Conservation (phyloP, 2,888 invertebrate species). For the Piscicola geometra region DNA sequence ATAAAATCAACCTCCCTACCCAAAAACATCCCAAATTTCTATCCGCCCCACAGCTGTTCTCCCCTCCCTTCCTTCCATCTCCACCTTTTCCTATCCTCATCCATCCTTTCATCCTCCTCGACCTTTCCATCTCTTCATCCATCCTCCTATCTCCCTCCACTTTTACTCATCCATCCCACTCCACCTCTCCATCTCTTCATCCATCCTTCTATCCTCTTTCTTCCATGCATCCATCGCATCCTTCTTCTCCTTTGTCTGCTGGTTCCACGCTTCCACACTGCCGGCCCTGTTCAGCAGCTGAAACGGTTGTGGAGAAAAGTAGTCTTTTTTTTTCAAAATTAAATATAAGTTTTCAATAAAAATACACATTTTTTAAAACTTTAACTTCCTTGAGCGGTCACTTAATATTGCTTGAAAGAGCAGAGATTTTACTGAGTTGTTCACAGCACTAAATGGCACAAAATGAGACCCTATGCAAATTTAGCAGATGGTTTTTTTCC, state of each 20-base stretch:
- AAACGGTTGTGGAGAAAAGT: too few relatives aligned
- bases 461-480: too few relatives aligned
- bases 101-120: background rate
- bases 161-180: background rate
- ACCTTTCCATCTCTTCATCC: background rate
- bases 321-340: too few relatives aligned
- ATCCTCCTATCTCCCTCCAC: background rate
- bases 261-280: background rate
- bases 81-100: background rate
- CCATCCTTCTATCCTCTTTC: background rate
- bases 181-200: background rate
- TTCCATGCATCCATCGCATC: background rate
- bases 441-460: too few relatives aligned
- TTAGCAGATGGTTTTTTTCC: too few relatives aligned
- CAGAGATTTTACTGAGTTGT: too few relatives aligned
- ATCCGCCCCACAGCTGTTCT: background rate
- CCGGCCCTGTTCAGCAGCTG: background rate
- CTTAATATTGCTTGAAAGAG: too few relatives aligned
- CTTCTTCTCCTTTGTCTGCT: slow-evolving; percentile 23
- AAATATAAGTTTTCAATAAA: too few relatives aligned
- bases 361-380: too few relatives aligned
- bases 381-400: too few relatives aligned
- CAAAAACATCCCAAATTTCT: background rate
- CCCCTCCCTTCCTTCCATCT: background rate
- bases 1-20: too few relatives aligned